Evolutionary conservation across 2,113 vertebrate species (phyloP).

Genomic region (Gopherus evgoodei): DNA sequence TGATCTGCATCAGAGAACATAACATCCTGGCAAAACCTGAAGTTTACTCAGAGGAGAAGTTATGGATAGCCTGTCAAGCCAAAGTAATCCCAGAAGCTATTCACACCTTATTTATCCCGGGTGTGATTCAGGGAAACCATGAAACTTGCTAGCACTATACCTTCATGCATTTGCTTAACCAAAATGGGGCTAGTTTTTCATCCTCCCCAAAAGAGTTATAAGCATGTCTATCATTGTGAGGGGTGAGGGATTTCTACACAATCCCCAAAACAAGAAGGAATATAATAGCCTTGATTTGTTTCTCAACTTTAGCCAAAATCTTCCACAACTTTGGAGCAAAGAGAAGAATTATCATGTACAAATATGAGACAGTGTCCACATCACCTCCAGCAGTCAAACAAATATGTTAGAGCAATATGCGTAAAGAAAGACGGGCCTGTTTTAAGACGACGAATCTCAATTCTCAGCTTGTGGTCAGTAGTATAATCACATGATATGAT

Average conservation of each 20-base stretch:
- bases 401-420: background rate
- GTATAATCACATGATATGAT: rapidly evolving
- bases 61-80: constrained; percentile 6
- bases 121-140: background rate
- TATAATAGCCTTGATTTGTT: background rate
- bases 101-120: constrained; percentile 20
- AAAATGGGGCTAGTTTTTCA: background rate
- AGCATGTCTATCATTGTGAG: background rate
- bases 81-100: constrained; percentile 55
- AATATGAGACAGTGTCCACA: background rate
- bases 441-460: background rate
- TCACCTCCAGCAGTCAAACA: background rate
- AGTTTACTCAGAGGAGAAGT: constrained; percentile 62
- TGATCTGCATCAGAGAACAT: constrained; percentile 57
- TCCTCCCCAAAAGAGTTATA: background rate
- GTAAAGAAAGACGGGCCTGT: background rate
- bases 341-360: rapidly evolving
- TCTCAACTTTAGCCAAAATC: rapidly evolving
- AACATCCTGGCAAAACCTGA: constrained; percentile 58
- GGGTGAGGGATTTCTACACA: background rate
- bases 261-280: rapidly evolving
- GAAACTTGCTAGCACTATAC: background rate
- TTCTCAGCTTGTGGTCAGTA: background rate
- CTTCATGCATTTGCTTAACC: constrained; percentile 38
- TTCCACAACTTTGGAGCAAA: background rate